A percentile compares a stretch with the other conserved stretches of the same genome.
Conservation (phyloP, 35 echinoderm and acorn worm genomes). For the Stichopus chloronotus region DNA sequence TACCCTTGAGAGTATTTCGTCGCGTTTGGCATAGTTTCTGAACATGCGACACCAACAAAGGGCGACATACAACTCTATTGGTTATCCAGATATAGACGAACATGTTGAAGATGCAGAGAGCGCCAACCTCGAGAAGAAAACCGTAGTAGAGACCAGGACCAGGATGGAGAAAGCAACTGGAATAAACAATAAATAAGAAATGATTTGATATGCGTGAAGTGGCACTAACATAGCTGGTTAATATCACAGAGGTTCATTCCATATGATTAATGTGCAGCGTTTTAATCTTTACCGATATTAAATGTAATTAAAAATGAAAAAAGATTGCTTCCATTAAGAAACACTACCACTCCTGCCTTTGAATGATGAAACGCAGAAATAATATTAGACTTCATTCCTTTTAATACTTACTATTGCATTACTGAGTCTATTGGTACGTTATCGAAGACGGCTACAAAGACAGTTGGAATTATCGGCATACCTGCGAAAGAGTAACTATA, state of each 20-base stretch:
- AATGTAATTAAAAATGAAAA: background rate
- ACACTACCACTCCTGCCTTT: background rate
- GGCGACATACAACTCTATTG: background rate
- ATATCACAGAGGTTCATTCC: too few relatives aligned
- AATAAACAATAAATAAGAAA: background rate
- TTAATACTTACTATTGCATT: background rate
- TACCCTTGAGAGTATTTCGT: constrained; percentile 7
- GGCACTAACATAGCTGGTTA: too few relatives aligned
- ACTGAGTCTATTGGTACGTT: background rate
- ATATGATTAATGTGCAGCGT: too few relatives aligned
- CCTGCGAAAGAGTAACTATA: too few relatives aligned
- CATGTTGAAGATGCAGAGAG: constrained; percentile 11
- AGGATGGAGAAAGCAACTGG: constrained; percentile 19
- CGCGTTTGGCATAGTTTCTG: background rate
- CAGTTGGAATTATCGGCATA: background rate
- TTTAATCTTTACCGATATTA: background rate
- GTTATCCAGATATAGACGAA: background rate
- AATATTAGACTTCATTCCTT: background rate
- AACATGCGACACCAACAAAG: background rate
- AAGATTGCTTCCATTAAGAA: background rate
- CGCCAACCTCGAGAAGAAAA: background rate
- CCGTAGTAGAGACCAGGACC: constrained; percentile 26
- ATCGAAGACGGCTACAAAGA: background rate
- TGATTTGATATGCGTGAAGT: too few relatives aligned
- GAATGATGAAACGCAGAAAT: background rate